Evolutionary conservation across 2,797 vertebrate genomes (phyloP), one percentile per base, ranked within the genome.

Genomic region (Typhlichthys subterraneus): DNA sequence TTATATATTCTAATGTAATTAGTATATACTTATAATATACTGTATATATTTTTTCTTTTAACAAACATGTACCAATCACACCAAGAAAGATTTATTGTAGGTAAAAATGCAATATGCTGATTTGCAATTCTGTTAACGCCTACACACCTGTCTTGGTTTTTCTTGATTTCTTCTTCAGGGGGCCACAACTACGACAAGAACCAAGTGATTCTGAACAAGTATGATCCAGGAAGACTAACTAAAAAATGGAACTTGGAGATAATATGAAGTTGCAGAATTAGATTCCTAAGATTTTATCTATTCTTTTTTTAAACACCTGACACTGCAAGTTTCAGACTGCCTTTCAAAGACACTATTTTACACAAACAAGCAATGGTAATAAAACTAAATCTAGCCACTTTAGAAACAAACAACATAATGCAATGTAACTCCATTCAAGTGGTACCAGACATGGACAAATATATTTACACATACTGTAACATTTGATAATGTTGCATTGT

Each of bases 211-310:
- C 92, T 98, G 58, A 97, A 94, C 79, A 84, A 89, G 0, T 74
- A 89, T 42, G 91, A 81, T 0, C 90, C 94, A 60, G 88, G 88
- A 1, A 97, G 91, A 85, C 57, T 63, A 14, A 92, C 92, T 0
- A 96, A 99, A 74, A 85, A 78, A 60, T 99, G 97, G 97, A 85
- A 93, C 29, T 86, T 96, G 12, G 89, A 95, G 70, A 83, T 96
- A 38, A 78, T 97, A 3, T 98, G 89, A 94, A 52, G 67, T 58
- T 45, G 74, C 67, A 50, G 45, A 13, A 72, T 53, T 38, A 61
- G 49, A 75, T 57, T 19, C 38, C n/a, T 7, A 38, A 4, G 12
- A 57, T 12, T 17, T 52, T 42, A 47, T 10, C n/a, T 15, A 23
- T 9, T 67, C 61, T 73, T 3, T 4, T 19, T 4, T 17, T 19